Percentiles rank a stretch among this genome's conserved stretches.
Conservation (phyloP, 2,888 invertebrate species). For the Drosophila monieri region DNA sequence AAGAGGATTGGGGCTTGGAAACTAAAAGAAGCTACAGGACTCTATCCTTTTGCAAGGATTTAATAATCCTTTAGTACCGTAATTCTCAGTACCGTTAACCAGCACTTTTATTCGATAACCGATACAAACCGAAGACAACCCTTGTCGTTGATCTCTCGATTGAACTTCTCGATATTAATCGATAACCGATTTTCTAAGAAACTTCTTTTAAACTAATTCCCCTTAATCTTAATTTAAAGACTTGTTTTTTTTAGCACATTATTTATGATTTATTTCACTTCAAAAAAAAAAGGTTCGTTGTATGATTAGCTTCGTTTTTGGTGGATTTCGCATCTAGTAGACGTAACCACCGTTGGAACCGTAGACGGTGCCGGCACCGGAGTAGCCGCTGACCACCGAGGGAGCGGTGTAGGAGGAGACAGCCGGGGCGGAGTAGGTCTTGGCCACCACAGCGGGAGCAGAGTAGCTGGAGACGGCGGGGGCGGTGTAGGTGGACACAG, state of each 20-base stretch:
- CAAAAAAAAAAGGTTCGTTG: slow-evolving; percentile 34
- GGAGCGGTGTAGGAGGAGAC: slow-evolving; percentile 14
- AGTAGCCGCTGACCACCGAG: slow-evolving; percentile 32
- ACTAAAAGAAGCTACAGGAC: no score
- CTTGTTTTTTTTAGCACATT: slow-evolving; percentile 17
- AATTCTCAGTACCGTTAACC: no score
- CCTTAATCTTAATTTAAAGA: not conserved
- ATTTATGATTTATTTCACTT: slow-evolving; percentile 31
- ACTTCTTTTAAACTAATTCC: not conserved
- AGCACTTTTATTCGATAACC: no score
- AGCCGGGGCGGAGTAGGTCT: slow-evolving; percentile 41
- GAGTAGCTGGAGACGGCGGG: slow-evolving; percentile 21
- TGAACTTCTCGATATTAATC: no score
- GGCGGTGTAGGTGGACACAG: slow-evolving; percentile 13
- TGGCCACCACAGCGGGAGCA: slow-evolving; percentile 10
- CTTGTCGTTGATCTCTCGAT: not conserved
- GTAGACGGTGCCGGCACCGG: slow-evolving; percentile 73
- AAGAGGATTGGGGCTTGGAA: no score
- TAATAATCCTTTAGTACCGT: no score
- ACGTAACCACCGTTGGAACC: slow-evolving; percentile 81
- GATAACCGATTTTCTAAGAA: not conserved
- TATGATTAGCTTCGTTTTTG: slow-evolving; percentile 14
- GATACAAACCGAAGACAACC: not conserved
- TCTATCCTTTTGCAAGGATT: no score
- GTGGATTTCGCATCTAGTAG: slow-evolving; percentile 54